These are phyloP conservation scores for Nomia melanderi DNA, from an alignment of 1,140 invertebrate species.

Conservation along the genomic window DNA sequence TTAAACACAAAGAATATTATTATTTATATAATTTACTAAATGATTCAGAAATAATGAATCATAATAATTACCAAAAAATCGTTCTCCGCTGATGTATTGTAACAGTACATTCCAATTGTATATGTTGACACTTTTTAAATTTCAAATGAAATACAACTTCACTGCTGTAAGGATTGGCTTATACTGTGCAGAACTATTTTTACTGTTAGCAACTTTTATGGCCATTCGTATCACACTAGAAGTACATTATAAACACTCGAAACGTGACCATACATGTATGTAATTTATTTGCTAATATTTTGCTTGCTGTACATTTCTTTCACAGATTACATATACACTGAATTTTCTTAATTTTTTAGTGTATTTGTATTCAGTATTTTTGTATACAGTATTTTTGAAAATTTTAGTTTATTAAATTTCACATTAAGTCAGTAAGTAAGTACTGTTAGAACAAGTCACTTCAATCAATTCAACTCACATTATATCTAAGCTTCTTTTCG, in stretches of 20 bases:
- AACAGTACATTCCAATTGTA: background rate
- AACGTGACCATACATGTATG: background rate
- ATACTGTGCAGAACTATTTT: background rate
- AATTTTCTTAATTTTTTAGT: too few relatives aligned
- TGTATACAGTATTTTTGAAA: too few relatives aligned
- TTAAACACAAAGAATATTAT: too few relatives aligned
- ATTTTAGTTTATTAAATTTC: too few relatives aligned
- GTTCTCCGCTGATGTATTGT: background rate
- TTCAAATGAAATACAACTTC: background rate
- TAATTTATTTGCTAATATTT: background rate
- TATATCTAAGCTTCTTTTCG: too few relatives aligned
- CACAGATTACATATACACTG: background rate
- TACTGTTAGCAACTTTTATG: background rate
- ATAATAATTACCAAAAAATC: background rate
- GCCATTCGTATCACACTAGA: background rate
- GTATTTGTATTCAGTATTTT: too few relatives aligned
- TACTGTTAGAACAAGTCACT: too few relatives aligned
- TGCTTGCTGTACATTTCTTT: background rate
- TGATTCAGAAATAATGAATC: too few relatives aligned
- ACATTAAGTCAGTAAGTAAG: too few relatives aligned
- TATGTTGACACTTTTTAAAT: background rate
- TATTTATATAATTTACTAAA: too few relatives aligned
- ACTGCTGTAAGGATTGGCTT: background rate
- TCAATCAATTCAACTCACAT: too few relatives aligned
- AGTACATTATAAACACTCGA: background rate